These are phyloP conservation scores for Crenichthys baileyi DNA, from an alignment of 2,797 vertebrate genomes.

Conservation along the genomic window DNA sequence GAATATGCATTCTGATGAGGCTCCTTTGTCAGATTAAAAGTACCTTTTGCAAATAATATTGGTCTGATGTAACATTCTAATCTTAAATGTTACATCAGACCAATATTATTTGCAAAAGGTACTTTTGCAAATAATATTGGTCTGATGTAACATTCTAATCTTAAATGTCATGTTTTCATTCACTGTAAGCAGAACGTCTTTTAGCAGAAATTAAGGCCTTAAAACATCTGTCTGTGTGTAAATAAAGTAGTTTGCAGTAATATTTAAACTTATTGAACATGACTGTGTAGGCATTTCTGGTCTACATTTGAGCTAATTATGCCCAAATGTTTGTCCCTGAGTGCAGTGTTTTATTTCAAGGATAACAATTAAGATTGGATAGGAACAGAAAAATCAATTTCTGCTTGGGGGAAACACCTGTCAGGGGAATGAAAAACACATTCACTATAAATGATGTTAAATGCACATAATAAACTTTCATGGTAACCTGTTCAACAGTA, in stretches of 20 bases:
- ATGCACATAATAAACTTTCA: neutral
- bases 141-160: neutral
- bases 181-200: neutral
- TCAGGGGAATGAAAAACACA: neutral
- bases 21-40: neutral
- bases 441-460: neutral
- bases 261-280: neutral
- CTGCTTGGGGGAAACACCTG: neutral
- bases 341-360: neutral
- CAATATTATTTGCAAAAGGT: too few species aligned
- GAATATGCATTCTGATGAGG: neutral
- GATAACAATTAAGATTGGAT: neutral
- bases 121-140: too few species aligned
- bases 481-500: neutral
- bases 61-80: neutral
- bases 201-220: neutral
- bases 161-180: neutral
- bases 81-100: neutral
- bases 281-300: neutral
- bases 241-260: too few species aligned
- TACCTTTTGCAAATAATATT: neutral
- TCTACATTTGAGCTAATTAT: neutral
- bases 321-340: neutral
- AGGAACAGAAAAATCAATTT: neutral
- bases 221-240: neutral